phyloP scores from a whole-genome alignment of 2,888 invertebrate species.

The Netelia melanura region DNA sequence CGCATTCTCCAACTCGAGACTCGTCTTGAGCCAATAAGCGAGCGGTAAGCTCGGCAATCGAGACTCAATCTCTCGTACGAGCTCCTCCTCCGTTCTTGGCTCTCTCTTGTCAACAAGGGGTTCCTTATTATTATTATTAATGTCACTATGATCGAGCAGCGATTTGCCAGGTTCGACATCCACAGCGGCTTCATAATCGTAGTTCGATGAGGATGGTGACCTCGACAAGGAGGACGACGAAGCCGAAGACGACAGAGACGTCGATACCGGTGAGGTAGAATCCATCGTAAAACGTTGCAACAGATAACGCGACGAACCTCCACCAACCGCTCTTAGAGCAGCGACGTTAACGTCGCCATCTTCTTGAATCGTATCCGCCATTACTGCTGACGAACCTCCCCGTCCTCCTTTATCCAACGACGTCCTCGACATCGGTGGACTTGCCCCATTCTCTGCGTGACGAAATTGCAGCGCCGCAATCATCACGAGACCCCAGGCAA shows the following conservation, averaged over 20 bases:
- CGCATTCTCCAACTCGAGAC: constrained; percentile 74
- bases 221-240: constrained; percentile 34
- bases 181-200: neutral
- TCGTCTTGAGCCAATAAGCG: constrained; percentile 93
- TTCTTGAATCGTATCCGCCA: constrained; percentile 3
- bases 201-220: neutral
- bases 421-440: constrained; percentile 60
- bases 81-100: constrained; percentile 89
- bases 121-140: constrained; percentile 81
- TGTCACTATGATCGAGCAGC: neutral
- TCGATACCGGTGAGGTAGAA: constrained; percentile 65
- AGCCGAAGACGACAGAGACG: constrained; percentile 61
- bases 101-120: constrained; percentile 88
- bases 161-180: neutral
- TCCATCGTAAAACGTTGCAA: constrained; percentile 85
- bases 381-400: neutral
- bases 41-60: constrained; percentile 94
- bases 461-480: constrained; percentile 84
- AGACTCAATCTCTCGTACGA: constrained; percentile 92
- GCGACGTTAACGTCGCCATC: neutral
- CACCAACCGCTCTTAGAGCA: constrained; percentile 71
- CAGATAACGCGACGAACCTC: constrained; percentile 85
- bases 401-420: constrained; percentile 60
- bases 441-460: constrained; percentile 77
- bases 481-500: constrained; percentile 85